Base-by-base conservation (phyloP, 2,113 vertebrate species). In the Eleginops maclovinus region DNA sequence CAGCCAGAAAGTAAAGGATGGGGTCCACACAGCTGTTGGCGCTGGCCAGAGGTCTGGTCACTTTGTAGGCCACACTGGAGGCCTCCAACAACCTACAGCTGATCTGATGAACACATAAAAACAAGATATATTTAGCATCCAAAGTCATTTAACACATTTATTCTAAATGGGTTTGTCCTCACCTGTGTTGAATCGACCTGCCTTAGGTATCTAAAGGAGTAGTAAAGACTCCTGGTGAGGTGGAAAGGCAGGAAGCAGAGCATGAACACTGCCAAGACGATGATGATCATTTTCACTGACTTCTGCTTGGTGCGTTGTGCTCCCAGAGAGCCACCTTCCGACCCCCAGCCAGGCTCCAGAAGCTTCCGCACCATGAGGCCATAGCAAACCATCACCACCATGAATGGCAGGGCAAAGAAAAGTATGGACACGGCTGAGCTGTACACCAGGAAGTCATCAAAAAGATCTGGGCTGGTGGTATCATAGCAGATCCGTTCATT, bases 181-280 rank as follows among this genome's bases (percentile, higher is more conserved):
- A 93, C 93, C 81, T 90, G 87, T n/a, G 80, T 60, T 24, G 91
- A 87, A 55, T 90, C 56, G 12, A 86, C 58, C 60, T 94, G 84
- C 80, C 95, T 93, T 63, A 96, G 90, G 21, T 95, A 96, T 64
- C 98, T 92, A 82, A 98, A 97, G 65, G 92, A 95, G 86, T 99
- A 99, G 82, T 99, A 98, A 68, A 99, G 93, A 41, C 96, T 97
- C 14, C 98, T 95, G 13, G 96, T 99, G 87, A 99, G 83, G 0
- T 99, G 97, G 91, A 99, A 99, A 4, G 98, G 97, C 75, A 99
- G 93, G 73, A 99, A 99, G 79, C 98, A 99, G 26, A 99, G 88
- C 5, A 97, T 92, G 84, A 99, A 99, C 16, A 94, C 94, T 0
- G 94, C 82, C 90, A 99, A 79, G 65, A 99, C 96, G 0, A 99